Evolutionary conservation across 2,113 vertebrate genomes (phyloP), one percentile per base, ranked within the genome.

Genomic region (Poeciliopsis retropinna): DNA sequence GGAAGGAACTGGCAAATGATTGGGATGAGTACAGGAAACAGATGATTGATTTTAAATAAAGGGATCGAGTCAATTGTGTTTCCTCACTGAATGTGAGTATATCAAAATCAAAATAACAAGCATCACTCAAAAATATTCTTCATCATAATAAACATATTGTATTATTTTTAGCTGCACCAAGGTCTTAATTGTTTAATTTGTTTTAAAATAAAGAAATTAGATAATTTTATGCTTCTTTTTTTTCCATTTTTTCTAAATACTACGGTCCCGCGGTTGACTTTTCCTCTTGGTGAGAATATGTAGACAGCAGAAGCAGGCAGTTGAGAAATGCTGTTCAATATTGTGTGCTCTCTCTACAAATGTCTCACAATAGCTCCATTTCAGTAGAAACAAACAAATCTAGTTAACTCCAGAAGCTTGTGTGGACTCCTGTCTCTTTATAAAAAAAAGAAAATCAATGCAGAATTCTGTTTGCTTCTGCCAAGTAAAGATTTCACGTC

Each of bases 401-500:
- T 67, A 76, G 90, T 84, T 79, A 86, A 87, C 82, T 78, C 76
- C 79, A 70, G 70, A 64, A 79, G 64, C 85, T 91, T 79, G 79
- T 28, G 69, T 85, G 71, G 82, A 82, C 72, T 70, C 39, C 17
- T 65, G 72, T 65, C 67, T 78, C 68, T 32, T 17, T 14, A 47
- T 47, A 47, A 47, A 9, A 5, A 10, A 29, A 75, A 32, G 76
- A 76, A 87, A 83, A 91, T 91, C 90, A 67, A 90, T 89, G 81
- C 79, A 37, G 77, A 79, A 87, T 89, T 89, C 85, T 87, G 85
- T 91, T 91, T 90, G 89, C 78, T 84, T 86, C 77, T 39, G 15
- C 67, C 80, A 89, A 90, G 90, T 91, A 91, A 92, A 90, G 89
- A 92, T 91, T 91, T 91, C 82, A 91, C 91, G 81, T 90, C 83